These are phyloP conservation scores for Pocillopora damicornis DNA, from an alignment of 64 coral and sea anemone species.

Conservation along the genomic window DNA sequence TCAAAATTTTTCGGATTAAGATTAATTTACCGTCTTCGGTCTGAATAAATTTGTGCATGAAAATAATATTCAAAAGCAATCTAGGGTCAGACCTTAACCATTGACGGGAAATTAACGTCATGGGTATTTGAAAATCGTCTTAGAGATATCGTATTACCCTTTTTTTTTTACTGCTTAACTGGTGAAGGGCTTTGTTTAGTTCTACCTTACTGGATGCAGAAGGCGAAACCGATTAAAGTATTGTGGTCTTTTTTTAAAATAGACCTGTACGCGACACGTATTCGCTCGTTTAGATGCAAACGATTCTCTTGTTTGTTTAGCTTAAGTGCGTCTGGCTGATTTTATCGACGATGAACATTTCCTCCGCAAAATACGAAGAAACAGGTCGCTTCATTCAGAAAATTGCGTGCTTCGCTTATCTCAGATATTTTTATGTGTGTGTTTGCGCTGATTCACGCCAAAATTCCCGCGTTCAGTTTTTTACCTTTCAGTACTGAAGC, in stretches of 20 bases:
- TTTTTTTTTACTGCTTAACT: no score
- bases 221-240: background rate
- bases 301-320: slow-evolving; percentile 21
- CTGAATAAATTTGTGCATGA: no score
- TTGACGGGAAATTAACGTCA: no score
- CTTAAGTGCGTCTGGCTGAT: background rate
- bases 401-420: background rate
- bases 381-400: background rate
- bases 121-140: background rate
- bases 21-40: no score
- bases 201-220: no score
- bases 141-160: no score
- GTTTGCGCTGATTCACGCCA: background rate
- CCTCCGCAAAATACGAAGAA: background rate
- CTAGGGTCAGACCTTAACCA: no score
- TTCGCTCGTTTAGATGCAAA: background rate
- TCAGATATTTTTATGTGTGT: background rate
- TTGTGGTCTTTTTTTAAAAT: background rate
- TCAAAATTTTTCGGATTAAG: background rate
- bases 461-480: background rate
- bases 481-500: background rate
- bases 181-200: background rate
- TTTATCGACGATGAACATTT: background rate
- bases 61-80: no score
- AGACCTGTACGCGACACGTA: background rate